Conservation (phyloP, 2,113 vertebrate genomes). For the Oncorhynchus tshawytscha region DNA sequence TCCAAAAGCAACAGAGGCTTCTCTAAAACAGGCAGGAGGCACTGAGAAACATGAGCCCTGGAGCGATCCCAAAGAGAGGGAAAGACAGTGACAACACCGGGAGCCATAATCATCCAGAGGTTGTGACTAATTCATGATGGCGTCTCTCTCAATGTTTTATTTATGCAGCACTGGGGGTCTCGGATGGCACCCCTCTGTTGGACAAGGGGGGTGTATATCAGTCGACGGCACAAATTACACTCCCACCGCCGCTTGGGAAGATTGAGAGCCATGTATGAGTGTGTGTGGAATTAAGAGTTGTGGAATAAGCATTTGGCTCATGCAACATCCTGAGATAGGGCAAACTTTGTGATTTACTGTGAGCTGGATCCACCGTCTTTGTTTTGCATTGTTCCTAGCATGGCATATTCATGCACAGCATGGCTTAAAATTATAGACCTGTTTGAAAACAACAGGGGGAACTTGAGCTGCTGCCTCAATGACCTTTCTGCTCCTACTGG, state of each 20-base stretch:
- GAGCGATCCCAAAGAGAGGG: neutral
- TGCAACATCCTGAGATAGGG: neutral
- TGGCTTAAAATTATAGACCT: neutral
- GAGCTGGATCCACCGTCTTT: neutral
- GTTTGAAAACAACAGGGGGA: too few relatives aligned
- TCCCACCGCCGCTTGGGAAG: neutral
- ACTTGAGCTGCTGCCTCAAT: neutral
- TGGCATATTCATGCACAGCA: neutral
- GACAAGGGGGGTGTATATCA: conserved; percentile 36
- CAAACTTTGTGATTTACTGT: neutral
- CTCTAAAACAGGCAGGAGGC: conserved; percentile 1
- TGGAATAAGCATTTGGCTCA: neutral
- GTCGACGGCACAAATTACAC: neutral
- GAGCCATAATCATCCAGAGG: neutral
- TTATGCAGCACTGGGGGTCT: conserved; percentile 35
- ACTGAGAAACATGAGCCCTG: neutral
- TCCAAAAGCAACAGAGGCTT: neutral
- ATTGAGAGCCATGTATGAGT: neutral
- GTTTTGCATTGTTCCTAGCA: neutral
- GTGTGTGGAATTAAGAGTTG: neutral
- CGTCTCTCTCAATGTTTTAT: conserved; percentile 36
- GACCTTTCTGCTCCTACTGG: neutral
- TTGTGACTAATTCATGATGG: conserved; percentile 14
- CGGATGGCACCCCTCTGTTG: conserved; percentile 23
- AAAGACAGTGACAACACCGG: neutral